A percentile compares a stretch with the other conserved stretches of the same genome.
Evolutionary conservation across 1,140 invertebrate genomes (phyloP).

Genomic region (Elysia chlorotica): DNA sequence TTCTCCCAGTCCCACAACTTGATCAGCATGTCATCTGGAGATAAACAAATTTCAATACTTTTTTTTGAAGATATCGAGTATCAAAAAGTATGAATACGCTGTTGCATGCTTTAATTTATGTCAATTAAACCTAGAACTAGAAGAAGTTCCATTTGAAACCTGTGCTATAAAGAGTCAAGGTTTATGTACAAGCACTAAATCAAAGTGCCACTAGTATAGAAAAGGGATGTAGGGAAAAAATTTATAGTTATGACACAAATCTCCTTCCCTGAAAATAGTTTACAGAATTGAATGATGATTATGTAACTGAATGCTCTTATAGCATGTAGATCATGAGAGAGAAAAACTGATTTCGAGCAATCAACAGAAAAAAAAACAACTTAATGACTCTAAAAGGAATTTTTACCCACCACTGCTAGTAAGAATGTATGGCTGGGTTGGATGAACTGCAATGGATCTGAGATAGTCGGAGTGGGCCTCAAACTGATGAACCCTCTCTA

Average conservation of each 20-base stretch:
- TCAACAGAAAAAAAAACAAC: too few species aligned
- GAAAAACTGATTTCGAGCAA: too few species aligned
- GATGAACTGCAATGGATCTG: conserved; percentile 94
- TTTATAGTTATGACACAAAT: too few species aligned
- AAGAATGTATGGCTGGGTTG: conserved; percentile 94
- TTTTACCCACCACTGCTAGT: conserved; percentile 89
- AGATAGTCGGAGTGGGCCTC: conserved; percentile 99
- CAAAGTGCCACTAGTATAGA: not conserved
- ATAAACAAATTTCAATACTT: not conserved
- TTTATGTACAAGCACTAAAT: not conserved
- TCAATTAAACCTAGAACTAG: too few species aligned
- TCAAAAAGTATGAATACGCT: too few species aligned
- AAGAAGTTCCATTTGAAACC: not conserved
- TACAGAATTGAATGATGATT: too few species aligned
- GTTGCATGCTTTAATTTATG: too few species aligned
- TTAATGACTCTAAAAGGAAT: too few species aligned
- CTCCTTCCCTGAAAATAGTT: too few species aligned
- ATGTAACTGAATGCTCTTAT: too few species aligned
- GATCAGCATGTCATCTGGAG: conserved; percentile 95
- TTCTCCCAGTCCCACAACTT: conserved; percentile 99
- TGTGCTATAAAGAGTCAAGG: not conserved
- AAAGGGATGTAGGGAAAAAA: not conserved
- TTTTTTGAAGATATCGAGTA: too few species aligned
- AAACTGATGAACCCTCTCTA: conserved; percentile 93
- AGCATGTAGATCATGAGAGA: too few species aligned